phyloP scores from a whole-genome alignment of 2,797 vertebrate genomes.

The Anabas testudineus region DNA sequence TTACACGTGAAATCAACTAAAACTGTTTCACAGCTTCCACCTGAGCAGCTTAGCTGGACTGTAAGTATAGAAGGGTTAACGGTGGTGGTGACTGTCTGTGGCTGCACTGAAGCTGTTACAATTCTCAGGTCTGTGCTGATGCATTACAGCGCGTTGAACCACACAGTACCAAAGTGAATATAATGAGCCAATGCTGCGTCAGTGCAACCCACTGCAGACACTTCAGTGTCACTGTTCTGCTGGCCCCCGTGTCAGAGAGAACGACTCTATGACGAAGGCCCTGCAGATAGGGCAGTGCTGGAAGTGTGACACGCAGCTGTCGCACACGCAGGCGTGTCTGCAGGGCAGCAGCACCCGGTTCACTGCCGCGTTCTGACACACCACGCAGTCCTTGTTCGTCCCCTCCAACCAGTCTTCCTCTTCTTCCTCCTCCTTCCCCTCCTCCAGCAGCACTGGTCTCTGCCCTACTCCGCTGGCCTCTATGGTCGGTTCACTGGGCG shows the following conservation, averaged over 20 bases:
- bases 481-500: not conserved
- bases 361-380: conserved; percentile 92
- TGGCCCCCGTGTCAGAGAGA: conserved; percentile 78
- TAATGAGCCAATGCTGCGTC: too few relatives aligned
- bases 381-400: conserved; percentile 90
- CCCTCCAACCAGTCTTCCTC: conserved; percentile 72
- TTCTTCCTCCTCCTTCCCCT: conserved; percentile 44
- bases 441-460: not conserved
- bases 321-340: conserved; percentile 92
- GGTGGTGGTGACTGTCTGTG: not conserved
- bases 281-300: conserved; percentile 97
- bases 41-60: not conserved
- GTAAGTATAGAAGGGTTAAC: too few relatives aligned
- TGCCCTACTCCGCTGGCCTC: not conserved
- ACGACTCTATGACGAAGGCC: conserved; percentile 92
- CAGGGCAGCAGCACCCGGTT: conserved; percentile 96
- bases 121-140: not conserved
- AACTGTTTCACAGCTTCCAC: not conserved
- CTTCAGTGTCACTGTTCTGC: not conserved
- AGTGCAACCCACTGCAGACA: not conserved
- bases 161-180: too few relatives aligned
- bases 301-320: conserved; percentile 89
- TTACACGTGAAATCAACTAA: not conserved
- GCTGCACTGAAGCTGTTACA: not conserved
- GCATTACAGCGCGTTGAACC: not conserved